These are phyloP conservation scores for Tapirus indicus DNA, from an alignment of 2,797 vertebrate genomes.

Conservation along the genomic window DNA sequence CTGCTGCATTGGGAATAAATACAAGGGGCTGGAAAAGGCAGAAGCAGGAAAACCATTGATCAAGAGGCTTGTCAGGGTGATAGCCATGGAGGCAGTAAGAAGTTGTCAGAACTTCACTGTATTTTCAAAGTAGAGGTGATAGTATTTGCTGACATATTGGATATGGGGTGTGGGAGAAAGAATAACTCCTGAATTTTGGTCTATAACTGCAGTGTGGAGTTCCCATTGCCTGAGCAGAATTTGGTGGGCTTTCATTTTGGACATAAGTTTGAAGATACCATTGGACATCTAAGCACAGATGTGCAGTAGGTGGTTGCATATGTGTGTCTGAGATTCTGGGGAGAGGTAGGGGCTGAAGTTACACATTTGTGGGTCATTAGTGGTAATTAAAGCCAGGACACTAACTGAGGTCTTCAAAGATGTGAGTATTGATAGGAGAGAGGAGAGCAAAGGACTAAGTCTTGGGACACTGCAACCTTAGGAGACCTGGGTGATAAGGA, in stretches of 20 bases:
- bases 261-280: not conserved
- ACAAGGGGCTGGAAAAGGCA: not conserved
- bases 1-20: not conserved
- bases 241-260: not conserved
- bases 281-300: not conserved
- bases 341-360: not conserved
- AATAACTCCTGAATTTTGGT: not conserved
- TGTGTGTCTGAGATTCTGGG: not conserved
- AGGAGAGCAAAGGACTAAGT: not conserved
- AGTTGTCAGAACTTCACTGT: not conserved
- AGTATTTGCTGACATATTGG: not conserved
- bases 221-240: not conserved
- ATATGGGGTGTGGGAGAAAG: not conserved
- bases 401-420: not conserved
- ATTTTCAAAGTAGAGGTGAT: not conserved
- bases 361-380: not conserved
- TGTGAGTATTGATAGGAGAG: not conserved
- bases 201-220: not conserved
- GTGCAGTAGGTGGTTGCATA: not conserved
- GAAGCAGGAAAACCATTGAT: not conserved
- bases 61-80: not conserved
- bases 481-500: not conserved
- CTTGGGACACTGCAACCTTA: not conserved
- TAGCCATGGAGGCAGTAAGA: not conserved
- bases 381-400: not conserved